Conservation (phyloP, 2,797 vertebrate species). For the Hemibagrus guttatus region DNA sequence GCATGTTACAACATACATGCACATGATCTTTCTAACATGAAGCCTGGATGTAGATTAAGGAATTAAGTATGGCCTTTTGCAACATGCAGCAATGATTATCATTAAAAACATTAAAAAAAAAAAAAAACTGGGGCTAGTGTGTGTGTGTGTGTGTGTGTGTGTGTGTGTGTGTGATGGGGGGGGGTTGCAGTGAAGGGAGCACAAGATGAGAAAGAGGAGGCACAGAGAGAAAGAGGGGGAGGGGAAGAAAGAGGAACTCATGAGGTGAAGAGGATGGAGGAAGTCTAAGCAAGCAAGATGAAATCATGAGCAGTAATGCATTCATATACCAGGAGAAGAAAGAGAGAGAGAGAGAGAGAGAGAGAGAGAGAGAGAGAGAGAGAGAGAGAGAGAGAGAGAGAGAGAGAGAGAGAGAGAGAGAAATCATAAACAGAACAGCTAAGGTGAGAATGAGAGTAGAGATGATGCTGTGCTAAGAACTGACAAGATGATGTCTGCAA, state of each 20-base stretch:
- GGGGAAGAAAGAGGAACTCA: slow-evolving; percentile 55
- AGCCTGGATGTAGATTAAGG: too few species aligned
- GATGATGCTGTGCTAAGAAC: slow-evolving; percentile 41
- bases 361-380: slow-evolving; percentile 1
- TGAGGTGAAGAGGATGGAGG: slow-evolving; percentile 63
- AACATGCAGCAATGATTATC: slow-evolving; percentile 43
- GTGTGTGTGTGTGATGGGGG: slow-evolving; percentile 36
- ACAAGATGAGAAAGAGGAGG: slow-evolving; percentile 45
- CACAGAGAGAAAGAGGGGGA: slow-evolving; percentile 51
- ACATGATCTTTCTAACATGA: not conserved
- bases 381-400: not conserved
- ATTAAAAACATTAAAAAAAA: not conserved
- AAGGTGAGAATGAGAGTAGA: slow-evolving; percentile 41
- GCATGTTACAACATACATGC: not conserved
- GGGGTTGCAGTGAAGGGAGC: slow-evolving; percentile 54
- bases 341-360: too few species aligned
- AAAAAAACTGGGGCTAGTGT: slow-evolving; percentile 20
- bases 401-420: not conserved
- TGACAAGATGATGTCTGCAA: slow-evolving; percentile 43
- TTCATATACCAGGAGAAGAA: slow-evolving; percentile 9
- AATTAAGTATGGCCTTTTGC: slow-evolving; percentile 35
- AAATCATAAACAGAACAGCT: slow-evolving; percentile 46
- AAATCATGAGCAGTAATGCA: slow-evolving; percentile 36
- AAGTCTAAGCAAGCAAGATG: slow-evolving; percentile 57
- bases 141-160: slow-evolving; percentile 36